Base-by-base conservation (phyloP, 1,140 invertebrate genomes). In the Pogonus chalceus region DNA sequence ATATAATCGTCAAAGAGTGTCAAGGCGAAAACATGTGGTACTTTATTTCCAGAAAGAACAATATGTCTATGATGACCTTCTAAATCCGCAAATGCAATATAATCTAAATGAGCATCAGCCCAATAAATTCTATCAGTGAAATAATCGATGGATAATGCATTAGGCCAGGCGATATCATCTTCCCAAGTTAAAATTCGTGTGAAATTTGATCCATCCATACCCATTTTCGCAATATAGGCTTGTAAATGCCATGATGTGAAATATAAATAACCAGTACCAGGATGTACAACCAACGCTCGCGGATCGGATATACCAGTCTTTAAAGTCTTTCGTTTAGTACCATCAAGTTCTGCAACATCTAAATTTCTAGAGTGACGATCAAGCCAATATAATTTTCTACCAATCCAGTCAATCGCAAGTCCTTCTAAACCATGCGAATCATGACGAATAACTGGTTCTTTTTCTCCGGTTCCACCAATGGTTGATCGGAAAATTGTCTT, bases 81-180 rank as follows among this genome's bases (percentile, higher is more conserved):
- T 35, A 97, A 77, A 73, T 96, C 91, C 2, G 88, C 81, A 52
- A 84, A 97, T 20, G 94, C 96, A 23, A 99, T 96, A 60, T 96
- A 96, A 72, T 99, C 95, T 21, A 99, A 76, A 79, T 99, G 96
- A 59, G 96, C 96, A 70, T 99, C 96, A 0, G 94, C 96, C 87
- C 91, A 99, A 72, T 91, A 97, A 16, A 97, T 83, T 59, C 87
- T 79, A 59, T 97, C 87, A 2, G 92, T 93, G 64, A 97, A 95
- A 66, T 94, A 97, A 64, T 99, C 96, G 49, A 99, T 89, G 0
- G 96, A 93, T 0, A 99, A 67, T 2, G 94, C 96, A 70, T 98
- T 98, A 0, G 96, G 96, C 95, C 95, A 98, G 14, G 95, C 95
- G 16, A 99, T 86, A 62, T 95, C 93, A 53, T 97, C 80, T 63